Percentiles rank a stretch among this genome's conserved stretches.
These are phyloP conservation scores for Metallyticus violacea DNA, from an alignment of 2,888 invertebrate genomes.

Conservation along the genomic window DNA sequence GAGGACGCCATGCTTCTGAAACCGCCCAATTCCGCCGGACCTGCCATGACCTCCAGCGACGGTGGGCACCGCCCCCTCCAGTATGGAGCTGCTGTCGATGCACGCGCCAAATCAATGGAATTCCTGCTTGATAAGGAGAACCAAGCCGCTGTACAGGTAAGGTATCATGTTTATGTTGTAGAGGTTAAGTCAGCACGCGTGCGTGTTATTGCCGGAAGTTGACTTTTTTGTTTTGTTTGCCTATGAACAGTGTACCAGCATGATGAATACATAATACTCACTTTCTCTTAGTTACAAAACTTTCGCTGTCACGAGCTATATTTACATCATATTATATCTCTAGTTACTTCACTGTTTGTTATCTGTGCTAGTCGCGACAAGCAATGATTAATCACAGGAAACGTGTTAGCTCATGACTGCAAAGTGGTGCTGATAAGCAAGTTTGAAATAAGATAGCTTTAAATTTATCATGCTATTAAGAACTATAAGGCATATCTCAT, in stretches of 20 bases:
- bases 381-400: not conserved
- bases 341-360: not conserved
- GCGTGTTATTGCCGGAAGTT: not conserved
- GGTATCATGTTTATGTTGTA: conserved; percentile 55
- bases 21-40: not conserved
- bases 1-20: not conserved
- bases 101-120: conserved; percentile 82
- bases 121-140: conserved; percentile 92
- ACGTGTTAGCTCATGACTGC: too few relatives aligned
- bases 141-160: conserved; percentile 81
- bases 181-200: conserved; percentile 59
- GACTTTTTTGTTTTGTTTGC: not conserved
- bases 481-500: too few relatives aligned
- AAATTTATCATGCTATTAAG: too few relatives aligned
- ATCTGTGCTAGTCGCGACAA: too few relatives aligned
- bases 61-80: conserved; percentile 37
- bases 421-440: too few relatives aligned
- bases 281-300: not conserved
- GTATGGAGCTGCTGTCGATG: conserved; percentile 45
- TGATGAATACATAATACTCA: not conserved
- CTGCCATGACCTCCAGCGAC: conserved; percentile 36
- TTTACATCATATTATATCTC: too few relatives aligned
- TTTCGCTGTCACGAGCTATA: too few relatives aligned
- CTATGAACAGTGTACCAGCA: not conserved
- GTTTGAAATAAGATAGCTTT: too few relatives aligned